Conservation (phyloP, 2,797 vertebrate species). For the Simalia tracyae region DNA sequence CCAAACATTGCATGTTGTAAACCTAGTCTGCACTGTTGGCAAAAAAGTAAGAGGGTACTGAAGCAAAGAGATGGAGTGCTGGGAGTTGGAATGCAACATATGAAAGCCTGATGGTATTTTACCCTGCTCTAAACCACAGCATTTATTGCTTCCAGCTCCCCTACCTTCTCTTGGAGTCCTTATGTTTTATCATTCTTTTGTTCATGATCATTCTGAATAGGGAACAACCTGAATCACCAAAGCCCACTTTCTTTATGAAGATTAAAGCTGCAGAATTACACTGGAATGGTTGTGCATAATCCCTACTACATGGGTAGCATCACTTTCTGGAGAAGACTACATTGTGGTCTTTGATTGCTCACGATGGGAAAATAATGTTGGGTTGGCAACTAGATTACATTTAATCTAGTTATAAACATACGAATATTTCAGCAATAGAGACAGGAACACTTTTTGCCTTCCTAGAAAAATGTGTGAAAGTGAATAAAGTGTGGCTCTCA, state of each 20-base stretch:
- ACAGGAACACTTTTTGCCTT: not conserved
- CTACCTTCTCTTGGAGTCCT: not conserved
- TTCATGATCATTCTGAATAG: not conserved
- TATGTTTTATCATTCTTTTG: not conserved
- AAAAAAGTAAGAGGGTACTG: not conserved
- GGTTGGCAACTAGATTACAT: not conserved
- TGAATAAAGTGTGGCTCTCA: not conserved
- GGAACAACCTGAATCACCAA: not conserved
- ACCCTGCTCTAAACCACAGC: not conserved
- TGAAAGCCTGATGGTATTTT: not conserved
- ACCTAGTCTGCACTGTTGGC: not conserved
- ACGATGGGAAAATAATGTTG: not conserved
- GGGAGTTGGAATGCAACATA: rapidly evolving
- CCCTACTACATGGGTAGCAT: not conserved
- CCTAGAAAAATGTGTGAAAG: not conserved
- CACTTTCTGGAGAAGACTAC: not conserved
- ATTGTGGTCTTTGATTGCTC: not conserved
- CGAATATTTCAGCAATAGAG: not conserved
- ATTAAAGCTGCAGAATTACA: not conserved
- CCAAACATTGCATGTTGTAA: not conserved
- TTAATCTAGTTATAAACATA: not conserved
- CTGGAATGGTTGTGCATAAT: not conserved
- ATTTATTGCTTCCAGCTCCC: not conserved
- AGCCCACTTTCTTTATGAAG: not conserved
- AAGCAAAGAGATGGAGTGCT: not conserved